Base-by-base conservation (phyloP, 2,888 invertebrate genomes). In the Drosophila demipolita region DNA sequence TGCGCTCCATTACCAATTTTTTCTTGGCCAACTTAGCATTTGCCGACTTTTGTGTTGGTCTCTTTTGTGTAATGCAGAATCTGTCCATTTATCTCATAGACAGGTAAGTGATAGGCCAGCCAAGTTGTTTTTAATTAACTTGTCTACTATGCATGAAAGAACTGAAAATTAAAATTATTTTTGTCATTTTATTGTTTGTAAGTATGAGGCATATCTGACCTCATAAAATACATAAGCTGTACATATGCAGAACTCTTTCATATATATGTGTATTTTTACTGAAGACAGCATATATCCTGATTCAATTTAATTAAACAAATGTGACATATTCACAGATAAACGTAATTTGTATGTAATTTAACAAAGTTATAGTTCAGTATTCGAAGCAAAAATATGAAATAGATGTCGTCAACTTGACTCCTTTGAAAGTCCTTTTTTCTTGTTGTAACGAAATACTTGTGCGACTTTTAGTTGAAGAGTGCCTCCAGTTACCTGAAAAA, bases 41-140 rank as follows among this genome's bases (percentile, higher is more conserved):
- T 62, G 98, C 98, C 5, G 98, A 98, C 93, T 95, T 98, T 82
- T 97, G 97, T 90, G 98, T 98, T n/a, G 97, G 97, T 11, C 95
- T 98, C 62, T 98, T 98, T 93, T 98, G 98, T 93, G 97, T 98
- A 66, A 96, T 97, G 92, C 98, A 98, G 92, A 98, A 97, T 91
- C 94, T 98, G 83, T 96, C 96, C 53, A 96, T 96, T 82, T 97
- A 97, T 92, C 94, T 97, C 65, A 96, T 96, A 83, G 95, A 95
- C 58, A 96, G 96, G 96, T 96, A 90, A 95, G 94, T 93, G 40
- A 17, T 7, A 20, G 26, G 15, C 6, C 26, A 45, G 20, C 17
- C 23, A 53, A 45, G 20, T 29, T 8, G 11, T 29, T 23, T 48
- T 23, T 64, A 65, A 70, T 63, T 66, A 67, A 57, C 38, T 15